These are phyloP conservation scores for Tragelaphus buxtoni DNA, from an alignment of 2,113 vertebrate genomes.

Conservation along the genomic window DNA sequence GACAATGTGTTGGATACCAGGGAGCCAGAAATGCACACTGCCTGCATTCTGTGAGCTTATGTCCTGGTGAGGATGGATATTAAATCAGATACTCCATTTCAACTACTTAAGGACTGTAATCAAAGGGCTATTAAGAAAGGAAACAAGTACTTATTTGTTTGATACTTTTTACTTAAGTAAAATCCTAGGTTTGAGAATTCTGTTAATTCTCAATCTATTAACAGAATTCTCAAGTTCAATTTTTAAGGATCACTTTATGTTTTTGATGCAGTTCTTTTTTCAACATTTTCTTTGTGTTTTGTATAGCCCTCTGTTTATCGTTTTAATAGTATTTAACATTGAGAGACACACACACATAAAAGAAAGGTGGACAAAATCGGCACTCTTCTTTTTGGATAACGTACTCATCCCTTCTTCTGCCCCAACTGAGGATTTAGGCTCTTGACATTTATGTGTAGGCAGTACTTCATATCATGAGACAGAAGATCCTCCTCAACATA, in stretches of 20 bases:
- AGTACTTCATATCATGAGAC: neutral
- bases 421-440: neutral
- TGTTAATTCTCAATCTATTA: neutral
- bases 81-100: neutral
- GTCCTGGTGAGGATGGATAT: neutral
- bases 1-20: neutral
- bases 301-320: neutral
- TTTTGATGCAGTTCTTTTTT: neutral
- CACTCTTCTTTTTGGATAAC: neutral
- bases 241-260: neutral
- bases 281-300: neutral
- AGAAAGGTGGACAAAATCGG: neutral
- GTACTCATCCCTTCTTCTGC: accelerated
- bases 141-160: neutral
- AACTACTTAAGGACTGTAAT: neutral
- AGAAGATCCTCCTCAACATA: neutral
- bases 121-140: neutral
- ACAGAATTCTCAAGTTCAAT: neutral
- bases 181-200: neutral
- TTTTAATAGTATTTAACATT: neutral
- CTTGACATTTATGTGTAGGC: neutral
- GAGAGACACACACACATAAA: neutral
- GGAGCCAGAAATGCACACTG: neutral
- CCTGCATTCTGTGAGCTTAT: neutral
- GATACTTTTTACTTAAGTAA: neutral